These are phyloP conservation scores for Cerceris rybyensis DNA, from an alignment of 2,888 invertebrate species.

Conservation along the genomic window DNA sequence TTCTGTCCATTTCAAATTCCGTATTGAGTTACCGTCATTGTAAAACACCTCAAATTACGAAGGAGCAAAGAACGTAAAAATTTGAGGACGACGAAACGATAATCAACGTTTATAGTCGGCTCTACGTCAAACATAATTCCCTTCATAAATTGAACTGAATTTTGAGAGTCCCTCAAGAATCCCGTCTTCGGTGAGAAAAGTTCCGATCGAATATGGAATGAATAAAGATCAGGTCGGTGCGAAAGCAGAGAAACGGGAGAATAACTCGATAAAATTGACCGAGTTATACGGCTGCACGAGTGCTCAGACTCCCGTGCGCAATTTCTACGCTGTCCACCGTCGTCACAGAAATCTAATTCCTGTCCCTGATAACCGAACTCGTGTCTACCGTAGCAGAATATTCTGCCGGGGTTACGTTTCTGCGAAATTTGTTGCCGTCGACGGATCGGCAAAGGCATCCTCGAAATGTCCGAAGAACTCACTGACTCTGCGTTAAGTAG, in stretches of 20 bases:
- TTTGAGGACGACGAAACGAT: slow-evolving; percentile 1
- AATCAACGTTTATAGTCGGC: neutral
- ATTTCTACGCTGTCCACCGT: slow-evolving; percentile 48
- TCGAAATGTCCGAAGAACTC: slow-evolving; percentile 30
- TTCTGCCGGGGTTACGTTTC: slow-evolving; percentile 43
- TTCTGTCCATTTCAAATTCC: too few relatives aligned
- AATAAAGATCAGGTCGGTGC: slow-evolving; percentile 52
- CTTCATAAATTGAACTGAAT: neutral
- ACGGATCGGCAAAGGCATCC: slow-evolving; percentile 13
- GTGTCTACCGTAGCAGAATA: slow-evolving; percentile 54
- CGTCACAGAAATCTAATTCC: slow-evolving; percentile 68
- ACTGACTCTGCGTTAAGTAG: slow-evolving; percentile 37
- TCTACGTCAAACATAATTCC: neutral
- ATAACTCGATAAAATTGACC: slow-evolving; percentile 69
- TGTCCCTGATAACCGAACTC: slow-evolving; percentile 58
- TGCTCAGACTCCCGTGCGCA: slow-evolving; percentile 22
- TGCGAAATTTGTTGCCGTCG: slow-evolving; percentile 35
- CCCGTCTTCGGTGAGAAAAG: slow-evolving; percentile 17
- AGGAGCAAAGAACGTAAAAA: too few relatives aligned
- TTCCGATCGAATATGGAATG: slow-evolving; percentile 22
- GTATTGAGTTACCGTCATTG: too few relatives aligned
- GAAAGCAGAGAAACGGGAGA: slow-evolving; percentile 50
- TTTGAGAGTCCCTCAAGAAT: neutral
- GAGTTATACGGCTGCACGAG: slow-evolving; percentile 58
- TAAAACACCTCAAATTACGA: too few relatives aligned